phyloP scores from a whole-genome alignment of 2,888 invertebrate species.

The Dione vanillae region DNA sequence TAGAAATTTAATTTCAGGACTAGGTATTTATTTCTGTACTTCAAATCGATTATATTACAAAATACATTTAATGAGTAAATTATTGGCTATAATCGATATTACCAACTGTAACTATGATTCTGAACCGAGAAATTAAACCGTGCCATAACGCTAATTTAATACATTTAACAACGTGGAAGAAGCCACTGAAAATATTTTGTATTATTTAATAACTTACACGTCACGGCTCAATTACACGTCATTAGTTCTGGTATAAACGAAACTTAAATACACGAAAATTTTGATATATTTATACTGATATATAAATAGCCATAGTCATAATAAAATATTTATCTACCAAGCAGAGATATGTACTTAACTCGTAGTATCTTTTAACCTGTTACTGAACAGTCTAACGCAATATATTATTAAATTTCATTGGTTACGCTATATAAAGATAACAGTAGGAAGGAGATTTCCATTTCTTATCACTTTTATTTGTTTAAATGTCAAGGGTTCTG shows the following conservation, averaged over 20 bases:
- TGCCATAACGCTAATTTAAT: too few relatives aligned
- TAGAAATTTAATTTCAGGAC: background rate
- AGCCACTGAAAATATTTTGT: too few relatives aligned
- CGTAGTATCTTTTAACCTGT: conserved; percentile 2
- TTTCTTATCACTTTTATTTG: conserved; percentile 39
- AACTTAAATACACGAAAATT: background rate
- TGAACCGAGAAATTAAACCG: too few relatives aligned
- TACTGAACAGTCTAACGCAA: conserved; percentile 38
- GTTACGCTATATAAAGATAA: conserved; percentile 12
- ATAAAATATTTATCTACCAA: conserved; percentile 1
- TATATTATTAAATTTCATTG: conserved; percentile 35
- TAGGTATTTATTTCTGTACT: too few relatives aligned
- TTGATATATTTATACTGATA: background rate
- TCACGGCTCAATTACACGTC: too few relatives aligned
- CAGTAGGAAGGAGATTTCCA: conserved; percentile 42
- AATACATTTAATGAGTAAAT: too few relatives aligned
- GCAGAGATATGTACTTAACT: background rate
- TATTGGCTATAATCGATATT: too few relatives aligned
- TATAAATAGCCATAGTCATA: conserved; percentile 8
- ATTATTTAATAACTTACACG: too few relatives aligned
- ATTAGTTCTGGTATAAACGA: background rate
- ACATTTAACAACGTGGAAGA: too few relatives aligned
- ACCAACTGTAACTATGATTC: too few relatives aligned
- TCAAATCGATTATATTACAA: too few relatives aligned
- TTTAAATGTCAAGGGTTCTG: conserved; percentile 41